Percentiles rank a stretch among this genome's conserved stretches.
Evolutionary conservation across 2,113 vertebrate genomes (phyloP).

Genomic region (Plecotus auritus): DNA sequence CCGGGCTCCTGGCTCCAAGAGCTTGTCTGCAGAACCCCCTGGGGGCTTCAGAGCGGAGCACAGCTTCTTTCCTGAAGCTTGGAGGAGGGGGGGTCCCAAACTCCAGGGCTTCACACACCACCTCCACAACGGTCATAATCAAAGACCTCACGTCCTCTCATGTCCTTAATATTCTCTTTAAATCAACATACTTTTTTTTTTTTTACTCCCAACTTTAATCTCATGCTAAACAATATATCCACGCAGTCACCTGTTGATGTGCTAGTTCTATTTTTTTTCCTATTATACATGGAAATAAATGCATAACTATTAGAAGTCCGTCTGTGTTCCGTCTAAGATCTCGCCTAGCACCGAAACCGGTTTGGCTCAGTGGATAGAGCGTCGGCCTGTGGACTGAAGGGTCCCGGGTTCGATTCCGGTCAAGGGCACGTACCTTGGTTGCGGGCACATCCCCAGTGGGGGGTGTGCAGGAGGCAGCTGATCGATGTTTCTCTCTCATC

Average conservation of each 20-base stretch:
- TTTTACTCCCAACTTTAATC: not conserved
- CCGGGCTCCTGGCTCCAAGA: accelerated
- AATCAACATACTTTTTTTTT: not conserved
- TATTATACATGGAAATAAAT: conserved; percentile 28
- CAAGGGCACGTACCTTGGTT: too few relatives aligned
- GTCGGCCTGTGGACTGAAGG: too few relatives aligned
- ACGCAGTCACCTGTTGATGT: accelerated
- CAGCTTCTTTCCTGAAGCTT: not conserved
- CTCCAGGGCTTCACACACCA: not conserved
- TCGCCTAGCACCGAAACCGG: too few relatives aligned
- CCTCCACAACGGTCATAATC: not conserved
- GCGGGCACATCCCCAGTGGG: too few relatives aligned
- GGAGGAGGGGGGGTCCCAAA: not conserved
- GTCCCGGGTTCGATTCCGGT: too few relatives aligned
- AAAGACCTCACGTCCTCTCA: not conserved
- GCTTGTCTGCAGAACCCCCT: not conserved
- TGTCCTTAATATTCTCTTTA: not conserved
- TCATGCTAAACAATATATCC: not conserved
- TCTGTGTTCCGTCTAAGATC: not conserved
- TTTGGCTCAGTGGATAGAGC: too few relatives aligned
- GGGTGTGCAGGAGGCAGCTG: too few relatives aligned
- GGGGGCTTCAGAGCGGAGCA: not conserved
- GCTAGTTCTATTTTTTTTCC: not conserved
- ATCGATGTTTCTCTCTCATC: too few relatives aligned
- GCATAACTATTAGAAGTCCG: accelerated